Evolutionary conservation across 2,797 vertebrate species (phyloP).

Genomic region (Halcyon badia): DNA sequence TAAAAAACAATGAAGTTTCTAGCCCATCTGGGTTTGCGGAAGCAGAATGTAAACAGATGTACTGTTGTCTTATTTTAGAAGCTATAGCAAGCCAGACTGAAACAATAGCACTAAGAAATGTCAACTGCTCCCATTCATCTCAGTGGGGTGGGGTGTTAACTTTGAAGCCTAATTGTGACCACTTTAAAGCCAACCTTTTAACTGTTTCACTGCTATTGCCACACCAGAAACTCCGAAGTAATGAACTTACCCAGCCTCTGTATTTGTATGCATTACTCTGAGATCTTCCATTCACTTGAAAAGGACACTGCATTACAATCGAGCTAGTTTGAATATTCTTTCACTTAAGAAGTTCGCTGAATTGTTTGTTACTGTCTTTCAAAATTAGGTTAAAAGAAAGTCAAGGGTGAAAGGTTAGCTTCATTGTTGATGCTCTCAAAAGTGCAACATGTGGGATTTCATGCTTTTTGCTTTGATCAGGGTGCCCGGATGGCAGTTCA

Average conservation of each 20-base stretch:
- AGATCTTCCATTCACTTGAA: constrained; percentile 46
- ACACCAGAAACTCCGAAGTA: constrained; percentile 50
- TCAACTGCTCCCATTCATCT: constrained; percentile 77
- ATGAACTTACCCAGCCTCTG: constrained; percentile 65
- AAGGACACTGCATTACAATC: constrained; percentile 56
- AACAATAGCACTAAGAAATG: constrained; percentile 77
- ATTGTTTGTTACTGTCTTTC: constrained; percentile 59
- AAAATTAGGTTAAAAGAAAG: constrained; percentile 64
- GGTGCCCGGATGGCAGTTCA: neutral
- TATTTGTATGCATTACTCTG: constrained; percentile 33
- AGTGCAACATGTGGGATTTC: constrained; percentile 29
- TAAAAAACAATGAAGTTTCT: constrained; percentile 67
- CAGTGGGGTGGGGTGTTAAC: constrained; percentile 76
- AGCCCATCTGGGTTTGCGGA: constrained; percentile 73
- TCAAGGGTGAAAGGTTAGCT: constrained; percentile 59
- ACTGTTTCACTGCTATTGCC: constrained; percentile 61
- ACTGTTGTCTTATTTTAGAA: constrained; percentile 78
- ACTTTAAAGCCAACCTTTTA: constrained; percentile 74
- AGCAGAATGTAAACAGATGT: constrained; percentile 78
- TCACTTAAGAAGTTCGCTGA: constrained; percentile 31
- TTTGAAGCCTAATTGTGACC: constrained; percentile 76
- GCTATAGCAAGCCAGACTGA: constrained; percentile 69
- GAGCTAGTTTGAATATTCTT: constrained; percentile 55
- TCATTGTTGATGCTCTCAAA: constrained; percentile 33
- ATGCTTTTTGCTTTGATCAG: constrained; percentile 44